A percentile compares a stretch with the other conserved stretches of the same genome.
phyloP scores from a whole-genome alignment of 2,888 invertebrate genomes.

The Microplitis manilae region DNA sequence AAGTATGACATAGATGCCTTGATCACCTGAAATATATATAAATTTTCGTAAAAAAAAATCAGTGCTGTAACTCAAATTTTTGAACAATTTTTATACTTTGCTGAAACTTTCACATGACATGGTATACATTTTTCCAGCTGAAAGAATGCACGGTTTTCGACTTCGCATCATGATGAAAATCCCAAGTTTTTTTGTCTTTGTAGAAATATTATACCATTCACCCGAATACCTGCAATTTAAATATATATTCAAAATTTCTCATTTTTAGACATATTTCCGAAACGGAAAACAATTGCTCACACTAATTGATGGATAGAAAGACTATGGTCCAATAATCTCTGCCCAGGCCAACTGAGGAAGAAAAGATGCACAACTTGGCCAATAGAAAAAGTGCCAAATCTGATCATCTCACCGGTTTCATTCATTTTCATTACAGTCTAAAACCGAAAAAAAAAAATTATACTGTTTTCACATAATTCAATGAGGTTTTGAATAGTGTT shows the following conservation, averaged over 20 bases:
- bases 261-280: not conserved
- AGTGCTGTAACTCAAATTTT: not conserved
- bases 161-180: constrained; percentile 22
- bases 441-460: not conserved
- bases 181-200: not conserved
- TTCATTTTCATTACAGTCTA: constrained; percentile 25
- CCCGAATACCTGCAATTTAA: constrained; percentile 2
- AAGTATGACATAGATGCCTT: constrained; percentile 28
- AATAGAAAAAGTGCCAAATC: constrained; percentile 22
- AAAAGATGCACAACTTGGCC: constrained; percentile 33
- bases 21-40: constrained; percentile 5
- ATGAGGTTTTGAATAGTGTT: not conserved
- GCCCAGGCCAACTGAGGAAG: constrained; percentile 32
- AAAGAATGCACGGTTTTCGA: constrained; percentile 12
- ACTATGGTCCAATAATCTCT: constrained; percentile 27
- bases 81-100: not conserved
- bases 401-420: constrained; percentile 16
- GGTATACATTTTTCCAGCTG: constrained; percentile 21
- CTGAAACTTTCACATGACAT: constrained; percentile 19
- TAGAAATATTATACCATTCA: constrained; percentile 15
- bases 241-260: not conserved
- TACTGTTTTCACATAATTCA: not conserved
- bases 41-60: not conserved
- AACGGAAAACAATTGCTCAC: not conserved
- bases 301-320: not conserved